These are phyloP conservation scores for Aegotheles bennettii DNA, from an alignment of 2,113 vertebrate species.

Conservation along the genomic window DNA sequence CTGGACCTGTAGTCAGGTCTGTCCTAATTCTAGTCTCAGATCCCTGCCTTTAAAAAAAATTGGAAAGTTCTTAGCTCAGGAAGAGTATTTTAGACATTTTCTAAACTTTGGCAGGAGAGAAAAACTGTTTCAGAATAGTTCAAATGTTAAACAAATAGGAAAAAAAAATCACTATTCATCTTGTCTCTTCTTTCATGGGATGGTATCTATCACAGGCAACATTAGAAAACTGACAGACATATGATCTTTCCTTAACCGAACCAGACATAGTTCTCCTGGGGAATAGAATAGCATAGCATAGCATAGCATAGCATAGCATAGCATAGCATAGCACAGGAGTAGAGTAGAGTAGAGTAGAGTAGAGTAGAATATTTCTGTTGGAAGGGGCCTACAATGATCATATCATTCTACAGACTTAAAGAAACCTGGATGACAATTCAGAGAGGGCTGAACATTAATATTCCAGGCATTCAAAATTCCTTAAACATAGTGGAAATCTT, in stretches of 20 bases:
- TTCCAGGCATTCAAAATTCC: neutral
- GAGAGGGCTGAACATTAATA: neutral
- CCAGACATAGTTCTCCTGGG: neutral
- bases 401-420: neutral
- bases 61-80: neutral
- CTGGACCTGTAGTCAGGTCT: accelerated
- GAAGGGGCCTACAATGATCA: neutral
- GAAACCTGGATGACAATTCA: neutral
- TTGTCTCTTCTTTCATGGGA: no score
- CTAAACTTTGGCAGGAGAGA: neutral
- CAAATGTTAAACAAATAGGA: no score
- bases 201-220: neutral
- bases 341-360: neutral
- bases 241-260: neutral
- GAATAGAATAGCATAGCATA: neutral
- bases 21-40: neutral
- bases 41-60: neutral
- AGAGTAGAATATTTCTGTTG: neutral
- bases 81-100: neutral
- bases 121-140: no score
- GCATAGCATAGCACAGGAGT: no score
- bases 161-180: no score
- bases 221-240: neutral
- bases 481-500: neutral
- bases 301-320: no score